Base-by-base conservation (phyloP, 2,113 vertebrate species). In the Speoplatyrhinus poulsoni region DNA sequence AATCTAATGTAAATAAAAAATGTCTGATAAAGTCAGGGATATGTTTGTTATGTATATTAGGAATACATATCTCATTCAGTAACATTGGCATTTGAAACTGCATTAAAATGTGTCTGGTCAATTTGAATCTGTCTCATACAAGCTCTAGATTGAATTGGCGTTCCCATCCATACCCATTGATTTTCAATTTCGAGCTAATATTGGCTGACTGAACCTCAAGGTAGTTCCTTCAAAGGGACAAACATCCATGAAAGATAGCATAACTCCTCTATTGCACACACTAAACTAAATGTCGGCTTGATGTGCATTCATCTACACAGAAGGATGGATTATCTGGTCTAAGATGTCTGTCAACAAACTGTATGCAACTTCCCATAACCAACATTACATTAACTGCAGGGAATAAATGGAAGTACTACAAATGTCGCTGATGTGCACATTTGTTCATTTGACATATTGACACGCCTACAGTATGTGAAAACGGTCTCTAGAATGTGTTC, bases 141-240 rank as follows among this genome's bases (percentile, higher is more conserved):
- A 83, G 71, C 69, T 54, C 16, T 56, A 60, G 71, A 80, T 85
- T 86, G 78, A 67, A 87, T 74, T 72, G 84, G 70, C 76, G 69
- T 82, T 79, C 64, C 73, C 70, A 80, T 84, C 85, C 77, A 80
- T 73, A 79, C 75, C 68, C 72, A 85, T 82, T 67, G 79, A 88
- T 88, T 75, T 52, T 75, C 69, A 80, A 57, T 87, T 78, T 49
- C 19, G 49, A 72, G 63, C 72, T 65, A 76, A 75, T 69, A 53
- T 57, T 64, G 60, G 63, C 67, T 58, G 72, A 67, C 72, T 76
- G 12, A 66, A 75, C 75, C 79, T 85, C 63, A 82, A 84, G 77
- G 79, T 6, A 80, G 69, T 80, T 75, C 67, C 47, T 46, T 54
- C 62, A 73, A 75, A 74, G 82, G 77, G 69, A 82, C 76, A 69